Evolutionary conservation across 2,888 invertebrate species (phyloP).

Genomic region (Buathra laborator): DNA sequence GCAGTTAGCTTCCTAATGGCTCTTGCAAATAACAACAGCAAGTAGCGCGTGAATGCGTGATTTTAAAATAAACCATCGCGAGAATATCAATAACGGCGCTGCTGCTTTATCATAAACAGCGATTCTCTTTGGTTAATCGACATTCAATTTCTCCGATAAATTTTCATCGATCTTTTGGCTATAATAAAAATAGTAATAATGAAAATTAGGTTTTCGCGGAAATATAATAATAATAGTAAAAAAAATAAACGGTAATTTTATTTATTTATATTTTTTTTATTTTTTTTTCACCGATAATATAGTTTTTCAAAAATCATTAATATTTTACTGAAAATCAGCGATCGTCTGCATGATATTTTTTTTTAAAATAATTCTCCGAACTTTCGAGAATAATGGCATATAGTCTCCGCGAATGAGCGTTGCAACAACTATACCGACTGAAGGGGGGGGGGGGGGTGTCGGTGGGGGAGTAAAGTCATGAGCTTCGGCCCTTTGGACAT

Average conservation of each 20-base stretch:
- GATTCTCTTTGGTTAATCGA: neutral
- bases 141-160: neutral
- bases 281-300: too few species aligned
- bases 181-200: neutral
- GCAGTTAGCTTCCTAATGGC: constrained; percentile 66
- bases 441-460: too few species aligned
- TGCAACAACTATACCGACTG: constrained; percentile 5
- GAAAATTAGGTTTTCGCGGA: too few species aligned
- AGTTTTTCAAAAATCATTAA: too few species aligned
- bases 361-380: too few species aligned
- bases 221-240: too few species aligned
- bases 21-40: constrained; percentile 55
- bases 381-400: neutral
- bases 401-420: neutral
- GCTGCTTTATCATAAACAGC: neutral
- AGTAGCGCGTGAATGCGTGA: constrained; percentile 68
- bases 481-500: constrained; percentile 72
- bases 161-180: neutral
- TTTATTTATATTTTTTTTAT: too few species aligned
- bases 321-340: too few species aligned
- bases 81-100: constrained; percentile 53
- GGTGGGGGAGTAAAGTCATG: constrained; percentile 58
- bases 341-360: neutral
- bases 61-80: constrained; percentile 56
- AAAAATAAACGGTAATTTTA: too few species aligned